Evolutionary conservation across 2,113 vertebrate genomes (phyloP), one percentile per base, ranked within the genome.

Genomic region (Hemicordylus capensis): DNA sequence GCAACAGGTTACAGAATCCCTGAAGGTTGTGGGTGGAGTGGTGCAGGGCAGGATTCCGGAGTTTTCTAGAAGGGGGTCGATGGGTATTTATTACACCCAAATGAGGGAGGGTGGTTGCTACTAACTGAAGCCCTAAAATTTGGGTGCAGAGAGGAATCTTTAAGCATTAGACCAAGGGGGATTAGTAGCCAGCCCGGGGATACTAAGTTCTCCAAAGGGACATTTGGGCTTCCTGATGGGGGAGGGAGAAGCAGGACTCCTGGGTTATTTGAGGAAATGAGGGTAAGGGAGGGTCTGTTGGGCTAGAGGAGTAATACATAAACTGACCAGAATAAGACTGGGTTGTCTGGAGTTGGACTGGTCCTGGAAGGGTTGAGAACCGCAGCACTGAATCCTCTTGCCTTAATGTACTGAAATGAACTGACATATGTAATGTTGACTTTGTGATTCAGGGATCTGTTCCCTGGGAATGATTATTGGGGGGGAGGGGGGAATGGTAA

Each of bases 341-440:
- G n/a, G 69, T 31, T 28, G 37, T 44, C 15, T 22, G 51, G 37
- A 28, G 39, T 10, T 39, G 44, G 39, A 51, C 48, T 72, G 85
- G 75, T 67, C 85, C 80, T 26, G 76, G 44, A 48, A 54, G 63
- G 61, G 58, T 26, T 31, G 85, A 82, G 81, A 79, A 63, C 74
- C 14, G 75, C 63, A 69, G 85, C 74, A 51, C n/a, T 70, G 85
- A 83, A 37, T 70, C 74, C 80, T 77, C 56, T 82, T 76, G 80
- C 63, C 74, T 87, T 75, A 76, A 73, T 66, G 56, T 83, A 78
- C 44, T 61, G 76, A 85, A 79, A 79, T 46, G 76, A 69, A 69
- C 67, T 42, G 67, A 85, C 61, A n/a, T 79, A 63, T 85, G 84
- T 85, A 61, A 73, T 46, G 64, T 79, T 79, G 84, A 85, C 81